These are phyloP conservation scores for Solea solea DNA, from an alignment of 2,113 vertebrate species.

Conservation along the genomic window DNA sequence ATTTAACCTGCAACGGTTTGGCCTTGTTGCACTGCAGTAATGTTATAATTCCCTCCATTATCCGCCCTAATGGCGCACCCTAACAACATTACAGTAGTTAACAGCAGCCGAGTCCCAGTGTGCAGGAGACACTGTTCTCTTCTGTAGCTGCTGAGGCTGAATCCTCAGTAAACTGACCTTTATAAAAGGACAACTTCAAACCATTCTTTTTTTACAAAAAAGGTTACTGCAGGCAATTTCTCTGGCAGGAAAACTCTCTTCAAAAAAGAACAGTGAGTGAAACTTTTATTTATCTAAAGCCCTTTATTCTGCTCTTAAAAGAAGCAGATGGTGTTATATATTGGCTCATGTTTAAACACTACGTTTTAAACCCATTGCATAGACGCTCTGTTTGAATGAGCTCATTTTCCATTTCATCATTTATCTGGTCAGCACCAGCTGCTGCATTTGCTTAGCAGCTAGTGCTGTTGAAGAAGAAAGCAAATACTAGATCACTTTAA, in stretches of 20 bases:
- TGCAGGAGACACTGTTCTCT: slow-evolving; percentile 2
- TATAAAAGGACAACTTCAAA: slow-evolving; percentile 31
- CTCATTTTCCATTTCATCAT: too few relatives aligned
- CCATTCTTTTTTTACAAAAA: slow-evolving; percentile 8
- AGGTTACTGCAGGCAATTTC: neutral
- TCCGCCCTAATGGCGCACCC: slow-evolving; percentile 13
- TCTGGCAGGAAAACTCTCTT: neutral
- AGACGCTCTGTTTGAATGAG: too few relatives aligned
- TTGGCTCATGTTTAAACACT: neutral
- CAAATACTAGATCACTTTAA: too few relatives aligned
- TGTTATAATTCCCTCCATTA: slow-evolving; percentile 27
- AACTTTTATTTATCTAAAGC: neutral
- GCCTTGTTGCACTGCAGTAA: slow-evolving; percentile 32
- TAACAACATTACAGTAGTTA: neutral
- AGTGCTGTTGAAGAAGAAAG: too few relatives aligned
- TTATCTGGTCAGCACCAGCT: too few relatives aligned
- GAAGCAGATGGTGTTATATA: neutral
- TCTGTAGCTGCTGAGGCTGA: slow-evolving; percentile 16
- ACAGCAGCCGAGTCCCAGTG: slow-evolving; percentile 6
- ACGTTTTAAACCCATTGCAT: too few relatives aligned
- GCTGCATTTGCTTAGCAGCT: too few relatives aligned
- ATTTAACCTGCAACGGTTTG: slow-evolving; percentile 28
- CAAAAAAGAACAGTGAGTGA: neutral
- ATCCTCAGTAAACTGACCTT: slow-evolving; percentile 24
- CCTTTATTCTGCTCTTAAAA: slow-evolving; percentile 7